phyloP scores from a whole-genome alignment of 1,140 invertebrate genomes.

The Anoplophora glabripennis region DNA sequence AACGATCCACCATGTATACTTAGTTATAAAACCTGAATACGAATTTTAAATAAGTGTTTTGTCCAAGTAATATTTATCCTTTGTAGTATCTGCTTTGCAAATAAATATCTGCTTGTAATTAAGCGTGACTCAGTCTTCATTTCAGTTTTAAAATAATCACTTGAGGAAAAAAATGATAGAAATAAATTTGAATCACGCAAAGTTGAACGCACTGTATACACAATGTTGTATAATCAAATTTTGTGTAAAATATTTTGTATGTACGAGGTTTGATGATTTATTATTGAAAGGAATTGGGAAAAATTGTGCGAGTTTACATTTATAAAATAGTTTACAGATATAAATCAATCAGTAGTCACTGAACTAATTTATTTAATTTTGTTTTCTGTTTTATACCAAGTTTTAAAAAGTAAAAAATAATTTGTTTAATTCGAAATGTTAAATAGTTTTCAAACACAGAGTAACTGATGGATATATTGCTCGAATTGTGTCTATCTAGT shows the following conservation, averaged over 20 bases:
- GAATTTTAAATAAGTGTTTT: too few relatives aligned
- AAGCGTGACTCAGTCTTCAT: too few relatives aligned
- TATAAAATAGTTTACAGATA: constrained; percentile 17
- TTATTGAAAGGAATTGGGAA: neutral
- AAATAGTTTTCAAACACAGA: constrained; percentile 14
- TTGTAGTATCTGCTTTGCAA: too few relatives aligned
- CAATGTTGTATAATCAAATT: too few relatives aligned
- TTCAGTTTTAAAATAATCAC: too few relatives aligned
- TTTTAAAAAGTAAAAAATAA: constrained; percentile 17
- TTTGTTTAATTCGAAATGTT: constrained; percentile 16
- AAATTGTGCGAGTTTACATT: constrained; percentile 9
- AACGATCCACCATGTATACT: too few relatives aligned
- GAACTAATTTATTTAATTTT: constrained; percentile 16
- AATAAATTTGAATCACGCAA: too few relatives aligned
- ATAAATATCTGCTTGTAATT: too few relatives aligned
- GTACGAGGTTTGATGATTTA: constrained; percentile 14
- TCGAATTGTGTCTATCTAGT: constrained; percentile 4
- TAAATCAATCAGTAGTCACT: constrained; percentile 17
- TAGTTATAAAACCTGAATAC: too few relatives aligned
- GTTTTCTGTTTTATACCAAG: constrained; percentile 19
- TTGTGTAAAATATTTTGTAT: neutral
- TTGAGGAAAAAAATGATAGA: too few relatives aligned
- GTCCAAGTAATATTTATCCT: too few relatives aligned
- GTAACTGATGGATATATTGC: constrained; percentile 16
- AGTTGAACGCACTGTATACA: too few relatives aligned